Conservation (phyloP, 2,888 invertebrate species). For the Cantharis rufa region DNA sequence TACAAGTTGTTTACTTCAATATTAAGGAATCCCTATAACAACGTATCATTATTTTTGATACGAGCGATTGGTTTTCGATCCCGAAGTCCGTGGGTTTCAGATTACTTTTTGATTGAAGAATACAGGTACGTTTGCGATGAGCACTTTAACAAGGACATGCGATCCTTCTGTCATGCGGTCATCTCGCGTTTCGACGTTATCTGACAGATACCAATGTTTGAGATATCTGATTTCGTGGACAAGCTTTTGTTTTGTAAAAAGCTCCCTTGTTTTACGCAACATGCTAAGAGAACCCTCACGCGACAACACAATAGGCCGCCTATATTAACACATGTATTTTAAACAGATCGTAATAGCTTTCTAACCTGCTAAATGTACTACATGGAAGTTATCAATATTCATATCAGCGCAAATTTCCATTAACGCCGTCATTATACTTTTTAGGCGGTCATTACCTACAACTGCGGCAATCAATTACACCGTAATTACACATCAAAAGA, state of each 20-base stretch:
- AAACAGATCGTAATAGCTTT: slow-evolving; percentile 32
- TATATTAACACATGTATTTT: slow-evolving; percentile 38
- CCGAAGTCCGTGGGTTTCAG: slow-evolving; percentile 43
- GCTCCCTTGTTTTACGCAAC: slow-evolving; percentile 17
- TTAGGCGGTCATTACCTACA: slow-evolving; percentile 28
- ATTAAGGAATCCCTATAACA: slow-evolving; percentile 51
- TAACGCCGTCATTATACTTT: slow-evolving; percentile 31
- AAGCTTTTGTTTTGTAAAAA: slow-evolving; percentile 26
- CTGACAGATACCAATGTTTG: slow-evolving; percentile 37
- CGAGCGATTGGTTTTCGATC: slow-evolving; percentile 47
- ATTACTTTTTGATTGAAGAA: slow-evolving; percentile 54
- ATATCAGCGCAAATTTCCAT: slow-evolving; percentile 32
- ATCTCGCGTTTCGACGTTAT: slow-evolving; percentile 40
- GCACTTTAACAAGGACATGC: slow-evolving; percentile 50
- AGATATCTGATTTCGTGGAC: slow-evolving; percentile 36
- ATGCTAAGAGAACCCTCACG: slow-evolving; percentile 31
- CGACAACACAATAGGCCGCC: slow-evolving; percentile 31
- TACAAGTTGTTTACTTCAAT: slow-evolving; percentile 44
- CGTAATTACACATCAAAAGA: slow-evolving; percentile 13
- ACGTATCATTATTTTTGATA: slow-evolving; percentile 55
- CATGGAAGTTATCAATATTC: slow-evolving; percentile 27
- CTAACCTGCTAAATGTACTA: slow-evolving; percentile 20
- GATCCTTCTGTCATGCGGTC: slow-evolving; percentile 47
- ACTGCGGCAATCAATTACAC: slow-evolving; percentile 26
- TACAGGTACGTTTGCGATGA: slow-evolving; percentile 45